These are phyloP conservation scores for Catharus ustulatus DNA, from an alignment of 2,797 vertebrate genomes.

Conservation along the genomic window DNA sequence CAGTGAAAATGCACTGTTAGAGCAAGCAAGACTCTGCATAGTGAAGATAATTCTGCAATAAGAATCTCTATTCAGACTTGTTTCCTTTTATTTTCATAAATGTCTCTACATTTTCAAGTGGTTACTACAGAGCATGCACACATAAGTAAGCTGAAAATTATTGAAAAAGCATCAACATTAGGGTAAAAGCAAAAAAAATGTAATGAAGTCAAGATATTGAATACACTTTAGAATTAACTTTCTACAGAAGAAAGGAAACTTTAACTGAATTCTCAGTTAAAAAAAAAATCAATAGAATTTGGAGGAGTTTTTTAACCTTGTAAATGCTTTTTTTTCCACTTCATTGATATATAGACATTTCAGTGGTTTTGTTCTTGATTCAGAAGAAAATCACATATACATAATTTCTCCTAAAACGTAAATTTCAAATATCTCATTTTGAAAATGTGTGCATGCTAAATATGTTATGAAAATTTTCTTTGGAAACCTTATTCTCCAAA, in stretches of 20 bases:
- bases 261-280: not conserved
- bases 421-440: not conserved
- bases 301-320: not conserved
- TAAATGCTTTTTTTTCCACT: not conserved
- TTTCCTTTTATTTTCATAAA: not conserved
- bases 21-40: not conserved
- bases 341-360: not conserved
- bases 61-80: not conserved
- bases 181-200: not conserved
- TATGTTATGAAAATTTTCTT: not conserved
- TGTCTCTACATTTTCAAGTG: not conserved
- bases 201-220: not conserved
- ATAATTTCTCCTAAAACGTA: not conserved
- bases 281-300: not conserved
- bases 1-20: not conserved
- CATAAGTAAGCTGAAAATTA: not conserved
- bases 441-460: not conserved
- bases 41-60: not conserved
- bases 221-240: not conserved
- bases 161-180: not conserved
- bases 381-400: not conserved
- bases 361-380: not conserved
- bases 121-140: not conserved
- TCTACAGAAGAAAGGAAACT: not conserved
- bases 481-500: not conserved